Percentiles rank a stretch among this genome's conserved stretches.
Conservation (phyloP, 2,797 vertebrate species). For the Cyprinodon diabolis region DNA sequence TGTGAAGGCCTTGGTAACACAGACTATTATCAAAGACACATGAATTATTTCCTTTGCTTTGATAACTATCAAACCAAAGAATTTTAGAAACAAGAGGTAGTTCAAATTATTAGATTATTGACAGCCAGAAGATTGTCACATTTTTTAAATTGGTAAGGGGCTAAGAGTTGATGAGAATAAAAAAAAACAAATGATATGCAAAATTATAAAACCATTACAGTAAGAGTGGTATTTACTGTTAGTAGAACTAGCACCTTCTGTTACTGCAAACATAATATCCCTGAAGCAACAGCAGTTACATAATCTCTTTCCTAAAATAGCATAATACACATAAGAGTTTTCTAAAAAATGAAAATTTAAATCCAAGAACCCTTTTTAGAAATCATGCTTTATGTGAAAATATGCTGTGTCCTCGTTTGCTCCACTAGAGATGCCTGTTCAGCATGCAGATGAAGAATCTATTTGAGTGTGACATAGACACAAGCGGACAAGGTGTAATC, state of each 20-base stretch:
- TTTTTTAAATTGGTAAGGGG: background rate
- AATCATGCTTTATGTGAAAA: slow-evolving; percentile 56
- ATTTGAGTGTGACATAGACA: slow-evolving; percentile 68
- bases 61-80: background rate
- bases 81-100: background rate
- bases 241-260: too few species aligned
- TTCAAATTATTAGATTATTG: background rate
- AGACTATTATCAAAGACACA: too few species aligned
- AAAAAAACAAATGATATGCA: too few species aligned
- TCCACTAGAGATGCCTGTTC: slow-evolving; percentile 70
- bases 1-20: too few species aligned
- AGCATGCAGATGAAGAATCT: slow-evolving; percentile 65
- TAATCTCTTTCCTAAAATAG: background rate
- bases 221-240: too few species aligned
- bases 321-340: background rate
- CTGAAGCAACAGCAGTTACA: background rate
- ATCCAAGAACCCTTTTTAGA: slow-evolving; percentile 48
- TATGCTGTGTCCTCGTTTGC: slow-evolving; percentile 59
- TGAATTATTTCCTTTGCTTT: too few species aligned
- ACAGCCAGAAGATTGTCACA: background rate
- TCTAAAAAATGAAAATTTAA: slow-evolving; percentile 19
- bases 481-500: slow-evolving; percentile 76
- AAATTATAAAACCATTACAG: too few species aligned
- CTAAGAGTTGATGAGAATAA: too few species aligned
- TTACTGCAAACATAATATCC: too few species aligned